Evolutionary conservation across 1,140 invertebrate species (phyloP).

Genomic region (Lasioglossum baleicum): DNA sequence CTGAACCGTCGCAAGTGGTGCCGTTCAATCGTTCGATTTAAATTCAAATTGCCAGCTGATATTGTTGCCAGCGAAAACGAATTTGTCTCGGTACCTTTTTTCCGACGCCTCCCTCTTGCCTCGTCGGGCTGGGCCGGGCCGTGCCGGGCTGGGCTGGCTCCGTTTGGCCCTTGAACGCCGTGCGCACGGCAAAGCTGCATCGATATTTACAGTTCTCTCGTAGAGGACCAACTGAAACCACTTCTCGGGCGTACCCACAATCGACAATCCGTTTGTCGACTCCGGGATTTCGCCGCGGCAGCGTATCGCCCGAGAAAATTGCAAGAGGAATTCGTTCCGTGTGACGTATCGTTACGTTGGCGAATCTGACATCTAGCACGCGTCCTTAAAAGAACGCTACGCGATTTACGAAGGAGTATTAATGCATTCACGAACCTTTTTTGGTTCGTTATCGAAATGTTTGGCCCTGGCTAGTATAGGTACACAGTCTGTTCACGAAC

Average conservation of each 20-base stretch:
- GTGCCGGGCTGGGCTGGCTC: too few relatives aligned
- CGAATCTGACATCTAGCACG: neutral
- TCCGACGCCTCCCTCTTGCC: neutral
- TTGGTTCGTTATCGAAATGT: too few relatives aligned
- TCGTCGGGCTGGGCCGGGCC: too few relatives aligned
- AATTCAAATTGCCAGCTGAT: constrained; percentile 21
- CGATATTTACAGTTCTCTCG: constrained; percentile 37
- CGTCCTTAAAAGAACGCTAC: too few relatives aligned
- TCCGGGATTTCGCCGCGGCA: neutral
- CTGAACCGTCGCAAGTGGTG: neutral
- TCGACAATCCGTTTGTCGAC: constrained; percentile 29
- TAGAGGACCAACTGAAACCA: constrained; percentile 11
- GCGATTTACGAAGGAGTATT: too few relatives aligned
- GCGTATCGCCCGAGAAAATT: neutral
- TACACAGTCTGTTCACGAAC: too few relatives aligned
- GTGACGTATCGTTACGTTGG: neutral
- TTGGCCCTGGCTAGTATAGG: too few relatives aligned
- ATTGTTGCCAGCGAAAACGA: constrained; percentile 23
- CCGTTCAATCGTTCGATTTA: constrained; percentile 25
- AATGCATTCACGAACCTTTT: too few relatives aligned
- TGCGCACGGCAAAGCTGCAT: neutral
- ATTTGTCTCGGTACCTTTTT: constrained; percentile 31
- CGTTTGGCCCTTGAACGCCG: neutral
- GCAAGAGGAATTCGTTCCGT: neutral
- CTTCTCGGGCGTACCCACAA: constrained; percentile 14